These are phyloP conservation scores for Periophthalmodon schlosseri DNA, from an alignment of 2,113 vertebrate genomes.

Conservation along the genomic window DNA sequence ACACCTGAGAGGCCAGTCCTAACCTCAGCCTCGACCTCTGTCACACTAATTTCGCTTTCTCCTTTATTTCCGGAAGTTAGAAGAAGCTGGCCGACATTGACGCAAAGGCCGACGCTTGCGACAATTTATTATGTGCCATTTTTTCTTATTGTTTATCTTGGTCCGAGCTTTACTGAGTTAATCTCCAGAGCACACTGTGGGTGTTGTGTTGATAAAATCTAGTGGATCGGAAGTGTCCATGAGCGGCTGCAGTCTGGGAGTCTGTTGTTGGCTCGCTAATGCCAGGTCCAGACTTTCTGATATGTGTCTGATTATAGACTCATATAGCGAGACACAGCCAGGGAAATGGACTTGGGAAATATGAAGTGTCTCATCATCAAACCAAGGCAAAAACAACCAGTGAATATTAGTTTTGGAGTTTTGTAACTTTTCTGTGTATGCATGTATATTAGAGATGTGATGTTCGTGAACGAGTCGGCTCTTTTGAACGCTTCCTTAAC, in stretches of 20 bases:
- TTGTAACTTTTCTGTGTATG: not conserved
- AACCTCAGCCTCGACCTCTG: slow-evolving; percentile 14
- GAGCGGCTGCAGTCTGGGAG: not conserved
- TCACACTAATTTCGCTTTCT: not conserved
- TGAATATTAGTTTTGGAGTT: not conserved
- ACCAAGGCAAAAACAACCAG: not conserved
- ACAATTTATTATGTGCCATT: not conserved
- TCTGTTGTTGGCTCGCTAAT: not conserved
- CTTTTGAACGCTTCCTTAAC: no score
- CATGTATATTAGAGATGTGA: no score
- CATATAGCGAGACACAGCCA: not conserved
- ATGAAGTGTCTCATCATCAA: not conserved
- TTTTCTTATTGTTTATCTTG: not conserved
- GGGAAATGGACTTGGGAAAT: not conserved
- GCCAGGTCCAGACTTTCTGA: slow-evolving; percentile 5
- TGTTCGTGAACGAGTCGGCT: no score
- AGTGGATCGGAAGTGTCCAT: not conserved
- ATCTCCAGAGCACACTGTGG: not conserved
- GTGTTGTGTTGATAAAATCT: slow-evolving; percentile 7
- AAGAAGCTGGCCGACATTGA: not conserved
- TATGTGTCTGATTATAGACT: slow-evolving; percentile 3
- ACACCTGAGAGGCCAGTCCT: not conserved
- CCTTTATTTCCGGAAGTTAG: not conserved
- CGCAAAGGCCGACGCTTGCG: not conserved
- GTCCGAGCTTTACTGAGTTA: not conserved